Base-by-base conservation (phyloP, 2,113 vertebrate genomes). In the Percopsis transmontana region DNA sequence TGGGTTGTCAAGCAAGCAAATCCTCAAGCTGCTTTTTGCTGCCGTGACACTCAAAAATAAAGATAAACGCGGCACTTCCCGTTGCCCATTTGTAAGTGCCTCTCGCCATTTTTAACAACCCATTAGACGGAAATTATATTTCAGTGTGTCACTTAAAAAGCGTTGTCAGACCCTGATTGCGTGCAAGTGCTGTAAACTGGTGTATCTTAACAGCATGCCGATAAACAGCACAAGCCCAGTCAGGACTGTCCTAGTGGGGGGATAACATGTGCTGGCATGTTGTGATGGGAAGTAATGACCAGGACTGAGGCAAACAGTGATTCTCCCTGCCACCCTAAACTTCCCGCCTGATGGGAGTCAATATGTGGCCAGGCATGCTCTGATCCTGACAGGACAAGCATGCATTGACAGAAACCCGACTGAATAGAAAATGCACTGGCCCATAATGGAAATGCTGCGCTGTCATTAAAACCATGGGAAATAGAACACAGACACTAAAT, bases 51-150 rank as follows among this genome's bases (percentile, higher is more conserved):
- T 85, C 73, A 70, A 74, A 75, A 70, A 42, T 51, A 60, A 54
- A 66, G 52, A 61, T 64, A 85, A 85, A 82, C 77, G 76, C 39
- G 15, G 66, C 81, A 83, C 65, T 85, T 80, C 51, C 68, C 45
- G 33, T 13, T 45, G 56, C 58, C 62, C 45, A 73, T 55, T 20
- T 44, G 70, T 81, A 72, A 69, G 24, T 51, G 13, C 1, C 14
- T 19, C n/a, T 19, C 14, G 41, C 7, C 18, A 48, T 52, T 47
- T 40, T 54, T 2, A 20, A 72, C 53, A 79, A n/a, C 23, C 70
- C 52, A 76, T 84, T 83, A 84, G 56, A 61, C 44, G 52, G 39
- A 81, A 57, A 77, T 67, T 66, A 33, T 60, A 59, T 79, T 72
- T 76, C 16, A 68, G 57, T 9, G 1, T 75, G 39, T 78, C 68